Conservation (phyloP, 2,888 invertebrate species). For the Sialis fuliginosa region DNA sequence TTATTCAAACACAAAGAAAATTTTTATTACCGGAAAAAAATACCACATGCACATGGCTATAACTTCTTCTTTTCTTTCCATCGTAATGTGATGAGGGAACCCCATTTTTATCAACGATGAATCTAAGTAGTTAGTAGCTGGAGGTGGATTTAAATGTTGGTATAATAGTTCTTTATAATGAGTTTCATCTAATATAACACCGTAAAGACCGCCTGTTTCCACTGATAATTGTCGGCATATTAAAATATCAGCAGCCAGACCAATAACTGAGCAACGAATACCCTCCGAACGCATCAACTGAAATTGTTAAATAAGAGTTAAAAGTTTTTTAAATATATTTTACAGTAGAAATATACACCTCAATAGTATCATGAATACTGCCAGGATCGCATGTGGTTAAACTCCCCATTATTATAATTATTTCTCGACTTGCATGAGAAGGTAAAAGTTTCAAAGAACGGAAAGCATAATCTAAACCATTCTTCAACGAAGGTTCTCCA, state of each 20-base stretch:
- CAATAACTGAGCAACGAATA: constrained; percentile 86
- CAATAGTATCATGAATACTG: constrained; percentile 72
- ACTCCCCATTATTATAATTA: constrained; percentile 81
- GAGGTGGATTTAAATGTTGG: constrained; percentile 48
- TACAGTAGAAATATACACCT: constrained; percentile 26
- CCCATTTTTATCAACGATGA: constrained; percentile 90
- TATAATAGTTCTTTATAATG: constrained; percentile 51
- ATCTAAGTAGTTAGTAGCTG: constrained; percentile 52
- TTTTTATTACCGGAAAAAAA: constrained; percentile 15
- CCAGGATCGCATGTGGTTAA: constrained; percentile 94
- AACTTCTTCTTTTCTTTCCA: constrained; percentile 37
- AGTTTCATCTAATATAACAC: constrained; percentile 67
- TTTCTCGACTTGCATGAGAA: constrained; percentile 86
- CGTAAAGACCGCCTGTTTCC: constrained; percentile 76
- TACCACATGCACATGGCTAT: constrained; percentile 88
- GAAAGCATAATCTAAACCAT: constrained; percentile 76
- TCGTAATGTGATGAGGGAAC: constrained; percentile 64
- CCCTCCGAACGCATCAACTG: constrained; percentile 32
- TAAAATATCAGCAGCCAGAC: constrained; percentile 86
- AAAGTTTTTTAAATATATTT: not conserved
- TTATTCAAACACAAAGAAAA: not conserved
- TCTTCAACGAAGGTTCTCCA: constrained; percentile 94
- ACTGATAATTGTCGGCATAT: constrained; percentile 74
- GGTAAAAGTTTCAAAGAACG: constrained; percentile 76
- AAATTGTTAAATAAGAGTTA: constrained; percentile 18